Base-by-base conservation (phyloP, 1,140 invertebrate species). In the Metopolophium dirhodum region DNA sequence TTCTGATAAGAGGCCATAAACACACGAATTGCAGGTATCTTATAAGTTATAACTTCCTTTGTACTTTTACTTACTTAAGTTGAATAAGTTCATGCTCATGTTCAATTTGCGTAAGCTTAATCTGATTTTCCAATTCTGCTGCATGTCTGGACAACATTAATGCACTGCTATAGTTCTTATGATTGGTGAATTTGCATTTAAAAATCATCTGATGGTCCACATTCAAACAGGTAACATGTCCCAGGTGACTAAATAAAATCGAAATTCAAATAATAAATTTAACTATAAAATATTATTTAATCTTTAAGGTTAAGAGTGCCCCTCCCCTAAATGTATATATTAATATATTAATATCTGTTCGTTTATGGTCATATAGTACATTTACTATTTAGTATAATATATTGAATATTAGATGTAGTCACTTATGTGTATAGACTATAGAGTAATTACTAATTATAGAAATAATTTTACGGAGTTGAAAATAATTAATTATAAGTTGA, bases 211-310 rank as follows among this genome's bases (percentile, higher is more conserved):
- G 97, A 96, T 41, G 97, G 96, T 1, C 98, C 98, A 95, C 98
- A 99, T 95, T 98, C 97, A 95, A 99, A 99, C 49, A 99, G 95
- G 95, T 99, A 99, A 95, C 98, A 99, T 94, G 97, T 98, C 93
- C 98, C 97, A 7, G 97, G 96, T 94, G 96, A 97, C 98, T 37
- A 96, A 96, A 94, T 1, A 88, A 88, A 88, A 88, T 49, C n/a
- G n/a, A 3, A 68, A n/a, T 68, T n/a, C 4, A 68, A 61, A 68
- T 14, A 0, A 68, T 68, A n/a, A 68, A 68, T n/a, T 68, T 68
- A 68, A 68, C 30, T 18, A 68, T n/a, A 68, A 68, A 68, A 68
- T 68, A n/a, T 4, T n/a, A 18, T 68, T 68, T 68, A 68, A 68
- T 68, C 11, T 68, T n/a, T 68, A 68, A n/a, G 26, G 26, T 30